Evolutionary conservation across 2,888 invertebrate species (phyloP).

Genomic region (Allacma fusca): DNA sequence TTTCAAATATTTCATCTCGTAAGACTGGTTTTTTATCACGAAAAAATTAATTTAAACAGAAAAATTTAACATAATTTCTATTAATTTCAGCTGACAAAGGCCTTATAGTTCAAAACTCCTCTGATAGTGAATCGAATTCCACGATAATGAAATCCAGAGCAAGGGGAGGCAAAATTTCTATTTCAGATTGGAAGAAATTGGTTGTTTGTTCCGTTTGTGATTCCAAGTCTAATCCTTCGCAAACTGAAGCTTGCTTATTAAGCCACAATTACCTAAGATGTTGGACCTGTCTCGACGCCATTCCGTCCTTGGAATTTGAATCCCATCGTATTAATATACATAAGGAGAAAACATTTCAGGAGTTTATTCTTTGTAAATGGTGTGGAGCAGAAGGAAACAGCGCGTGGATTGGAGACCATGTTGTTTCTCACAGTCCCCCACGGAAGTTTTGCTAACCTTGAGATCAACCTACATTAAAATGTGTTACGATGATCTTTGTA

Average conservation of each 20-base stretch:
- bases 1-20: too few species aligned
- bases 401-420: neutral
- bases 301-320: neutral
- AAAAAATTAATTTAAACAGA: too few species aligned
- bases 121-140: neutral
- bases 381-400: neutral
- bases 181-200: slow-evolving; percentile 2
- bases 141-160: neutral
- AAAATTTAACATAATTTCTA: too few species aligned
- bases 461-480: too few species aligned
- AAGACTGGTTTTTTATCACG: too few species aligned
- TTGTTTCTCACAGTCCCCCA: neutral
- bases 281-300: neutral
- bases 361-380: neutral
- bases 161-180: neutral
- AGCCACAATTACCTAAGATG: neutral
- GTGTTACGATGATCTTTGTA: too few species aligned
- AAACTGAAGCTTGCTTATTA: neutral
- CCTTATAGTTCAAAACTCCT: too few species aligned
- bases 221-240: neutral
- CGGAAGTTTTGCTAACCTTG: too few species aligned
- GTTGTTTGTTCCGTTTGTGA: slow-evolving; percentile 4
- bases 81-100: too few species aligned
- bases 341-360: neutral
- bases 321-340: neutral